These are phyloP conservation scores for Pogonophryne albipinna DNA, from an alignment of 2,797 vertebrate species.

Conservation along the genomic window DNA sequence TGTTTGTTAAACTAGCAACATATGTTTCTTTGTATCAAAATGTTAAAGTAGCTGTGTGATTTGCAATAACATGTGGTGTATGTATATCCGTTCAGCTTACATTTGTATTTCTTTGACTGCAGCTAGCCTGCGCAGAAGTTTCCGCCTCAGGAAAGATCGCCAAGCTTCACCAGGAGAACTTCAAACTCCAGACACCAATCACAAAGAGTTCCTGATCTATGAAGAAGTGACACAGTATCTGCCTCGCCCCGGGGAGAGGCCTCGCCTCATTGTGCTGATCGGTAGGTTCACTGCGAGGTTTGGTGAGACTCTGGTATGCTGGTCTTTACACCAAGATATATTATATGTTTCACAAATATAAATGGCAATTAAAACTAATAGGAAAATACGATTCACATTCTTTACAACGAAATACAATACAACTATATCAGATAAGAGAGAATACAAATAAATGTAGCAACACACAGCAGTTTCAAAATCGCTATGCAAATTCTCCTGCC, in stretches of 20 bases:
- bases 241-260: slow-evolving; percentile 85
- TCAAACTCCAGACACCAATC: slow-evolving; percentile 68
- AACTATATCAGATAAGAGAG: no score
- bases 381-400: no score
- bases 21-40: background rate
- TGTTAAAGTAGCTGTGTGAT: background rate
- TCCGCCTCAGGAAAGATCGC: slow-evolving; percentile 88
- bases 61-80: background rate
- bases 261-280: slow-evolving; percentile 92
- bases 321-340: no score
- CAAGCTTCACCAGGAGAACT: slow-evolving; percentile 80
- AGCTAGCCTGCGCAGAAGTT: slow-evolving; percentile 93
- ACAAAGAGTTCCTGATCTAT: slow-evolving; percentile 88
- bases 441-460: no score
- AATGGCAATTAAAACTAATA: no score
- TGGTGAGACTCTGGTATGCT: background rate
- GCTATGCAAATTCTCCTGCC: no score
- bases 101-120: slow-evolving; percentile 13
- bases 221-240: slow-evolving; percentile 93
- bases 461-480: no score
- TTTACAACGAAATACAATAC: no score
- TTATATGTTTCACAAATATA: no score
- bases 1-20: background rate
- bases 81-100: background rate
- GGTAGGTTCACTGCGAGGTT: slow-evolving; percentile 76